A percentile compares a stretch with the other conserved stretches of the same genome.
phyloP scores from a whole-genome alignment of 2,888 invertebrate genomes.

The Polymixis lichenea region DNA sequence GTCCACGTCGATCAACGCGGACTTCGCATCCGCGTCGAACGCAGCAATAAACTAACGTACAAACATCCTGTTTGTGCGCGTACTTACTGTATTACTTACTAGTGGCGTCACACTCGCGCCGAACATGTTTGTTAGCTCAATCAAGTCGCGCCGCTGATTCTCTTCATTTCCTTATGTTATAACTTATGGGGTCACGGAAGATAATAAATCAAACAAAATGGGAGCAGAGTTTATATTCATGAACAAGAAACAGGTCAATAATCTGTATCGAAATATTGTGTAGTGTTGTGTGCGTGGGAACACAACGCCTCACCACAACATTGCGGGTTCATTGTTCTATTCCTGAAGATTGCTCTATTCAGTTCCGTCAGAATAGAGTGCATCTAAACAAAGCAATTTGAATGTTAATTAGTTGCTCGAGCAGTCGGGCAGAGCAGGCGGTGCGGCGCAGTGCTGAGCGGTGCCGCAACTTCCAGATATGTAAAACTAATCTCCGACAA shows the following conservation, averaged over 20 bases:
- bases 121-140: slow-evolving; percentile 37
- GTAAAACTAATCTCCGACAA: slow-evolving; percentile 67
- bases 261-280: not conserved
- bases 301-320: not conserved
- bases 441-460: not conserved
- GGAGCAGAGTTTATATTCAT: slow-evolving; percentile 22
- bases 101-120: slow-evolving; percentile 2
- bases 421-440: not conserved
- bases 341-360: not conserved
- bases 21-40: not conserved
- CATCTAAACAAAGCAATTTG: slow-evolving; percentile 16
- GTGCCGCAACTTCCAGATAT: slow-evolving; percentile 54
- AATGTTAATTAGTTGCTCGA: slow-evolving; percentile 22
- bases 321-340: not conserved
- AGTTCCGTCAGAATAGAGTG: slow-evolving; percentile 5
- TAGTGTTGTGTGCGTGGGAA: not conserved
- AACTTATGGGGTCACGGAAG: slow-evolving; percentile 22
- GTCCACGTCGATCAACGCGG: too few species aligned
- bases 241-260: slow-evolving; percentile 19
- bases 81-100: slow-evolving; percentile 3
- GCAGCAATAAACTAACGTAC: slow-evolving; percentile 22
- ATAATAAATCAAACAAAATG: slow-evolving; percentile 33
- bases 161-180: slow-evolving; percentile 27
- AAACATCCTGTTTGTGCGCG: slow-evolving; percentile 56
- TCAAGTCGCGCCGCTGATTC: slow-evolving; percentile 19